A percentile compares a stretch with the other conserved stretches of the same genome.
Evolutionary conservation across 1,140 invertebrate species (phyloP).

Genomic region (Drusus annulatus): DNA sequence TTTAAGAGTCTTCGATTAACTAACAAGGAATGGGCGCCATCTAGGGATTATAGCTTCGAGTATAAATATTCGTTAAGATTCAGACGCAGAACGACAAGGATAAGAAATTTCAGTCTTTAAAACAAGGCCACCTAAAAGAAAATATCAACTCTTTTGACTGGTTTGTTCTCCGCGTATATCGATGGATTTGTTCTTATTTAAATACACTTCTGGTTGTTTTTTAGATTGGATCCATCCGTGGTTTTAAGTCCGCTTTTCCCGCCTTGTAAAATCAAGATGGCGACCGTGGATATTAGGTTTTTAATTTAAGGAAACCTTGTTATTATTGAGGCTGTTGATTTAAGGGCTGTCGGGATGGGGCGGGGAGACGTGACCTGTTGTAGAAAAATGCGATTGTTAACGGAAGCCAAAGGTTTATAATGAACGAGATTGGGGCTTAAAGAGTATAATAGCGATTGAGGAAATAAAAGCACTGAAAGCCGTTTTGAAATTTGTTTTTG

Average conservation of each 20-base stretch:
- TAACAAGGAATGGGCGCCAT: slow-evolving; percentile 54
- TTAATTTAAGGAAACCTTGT: slow-evolving; percentile 79
- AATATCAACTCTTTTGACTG: no score
- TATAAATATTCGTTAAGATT: slow-evolving; percentile 59
- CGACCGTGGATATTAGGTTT: slow-evolving; percentile 75
- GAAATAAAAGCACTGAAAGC: no score
- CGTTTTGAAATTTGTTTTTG: no score
- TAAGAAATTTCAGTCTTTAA: neutral
- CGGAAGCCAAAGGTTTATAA: slow-evolving; percentile 76
- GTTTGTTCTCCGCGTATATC: neutral
- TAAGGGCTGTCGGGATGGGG: slow-evolving; percentile 71
- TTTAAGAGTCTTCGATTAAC: slow-evolving; percentile 60
- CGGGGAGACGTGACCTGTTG: slow-evolving; percentile 74
- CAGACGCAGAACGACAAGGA: neutral
- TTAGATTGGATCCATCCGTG: neutral
- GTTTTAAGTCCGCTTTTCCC: slow-evolving; percentile 59
- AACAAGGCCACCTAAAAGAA: neutral
- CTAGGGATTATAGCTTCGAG: slow-evolving; percentile 52
- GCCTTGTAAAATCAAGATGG: slow-evolving; percentile 45
- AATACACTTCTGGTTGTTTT: neutral
- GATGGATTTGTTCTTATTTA: no score
- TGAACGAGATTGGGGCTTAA: slow-evolving; percentile 76
- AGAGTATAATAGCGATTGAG: slow-evolving; percentile 61
- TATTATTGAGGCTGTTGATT: slow-evolving; percentile 77
- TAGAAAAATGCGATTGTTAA: slow-evolving; percentile 77